Evolutionary conservation across 2,797 vertebrate genomes (phyloP), one percentile per base, ranked within the genome.

Genomic region (Tinamus major): DNA sequence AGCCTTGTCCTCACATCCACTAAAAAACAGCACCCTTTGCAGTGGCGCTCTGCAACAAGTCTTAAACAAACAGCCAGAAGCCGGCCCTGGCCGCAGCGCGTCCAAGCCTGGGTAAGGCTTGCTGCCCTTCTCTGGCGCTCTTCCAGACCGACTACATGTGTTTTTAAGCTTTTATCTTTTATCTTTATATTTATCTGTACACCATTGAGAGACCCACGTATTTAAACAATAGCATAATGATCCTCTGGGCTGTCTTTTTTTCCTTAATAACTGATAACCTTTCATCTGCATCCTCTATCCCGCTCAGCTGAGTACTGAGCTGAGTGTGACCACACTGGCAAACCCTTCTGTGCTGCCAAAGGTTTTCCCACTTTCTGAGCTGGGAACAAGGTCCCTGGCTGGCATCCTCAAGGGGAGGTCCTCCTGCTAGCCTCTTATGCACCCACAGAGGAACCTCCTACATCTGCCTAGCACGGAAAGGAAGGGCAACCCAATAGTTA

Each of bases 1-100:
- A 93, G 61, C 18, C 16, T 92, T 93, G 67, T 77, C 75, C 53
- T 88, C 51, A 74, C 56, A 87, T 68, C 68, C 79, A 92, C 69
- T 87, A 67, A 89, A 92, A 86, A 64, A 0, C 19, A 88, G 27
- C 48, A 46, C 37, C 44, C 69, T 64, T 89, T 75, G 88, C 39
- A 68, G 71, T 33, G 70, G 71, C 3, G 1, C 53, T 68, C 61
- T 68, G 75, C 46, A 56, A 80, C 80, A 92, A 49, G 33, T 58
- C 48, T 82, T 74, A 89, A 92, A 67, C 37, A 93, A 91, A 58
- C 5, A 91, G 70, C 59, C 39, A 84, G 61, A 72, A 46, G 24
- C 31, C 39, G 84, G 67, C 16, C 49, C 8, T 9, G 53, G 24
- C 24, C 5, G 1, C 1, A 82, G 48, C 33, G 64, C 27, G 51